Evolutionary conservation across 2,797 vertebrate genomes (phyloP).

Genomic region (Halcyon leucocephala): DNA sequence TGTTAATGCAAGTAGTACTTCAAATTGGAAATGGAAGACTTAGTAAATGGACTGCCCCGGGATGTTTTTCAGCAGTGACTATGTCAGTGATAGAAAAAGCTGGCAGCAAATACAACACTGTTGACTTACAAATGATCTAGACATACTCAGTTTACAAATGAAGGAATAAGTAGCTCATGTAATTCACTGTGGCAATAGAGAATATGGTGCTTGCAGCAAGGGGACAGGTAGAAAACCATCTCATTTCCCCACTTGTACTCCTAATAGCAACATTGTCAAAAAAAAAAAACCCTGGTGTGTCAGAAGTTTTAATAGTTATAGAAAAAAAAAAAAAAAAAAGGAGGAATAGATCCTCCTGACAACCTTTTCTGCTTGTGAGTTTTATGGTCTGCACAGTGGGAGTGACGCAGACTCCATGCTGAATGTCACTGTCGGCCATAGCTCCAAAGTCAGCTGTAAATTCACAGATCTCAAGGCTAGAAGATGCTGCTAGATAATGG

Average conservation of each 20-base stretch:
- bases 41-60: background rate
- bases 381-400: background rate
- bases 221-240: background rate
- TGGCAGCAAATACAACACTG: background rate
- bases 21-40: background rate
- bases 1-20: background rate
- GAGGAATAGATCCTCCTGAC: background rate
- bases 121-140: conserved; percentile 4
- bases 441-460: conserved; percentile 8
- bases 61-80: background rate
- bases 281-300: accelerated
- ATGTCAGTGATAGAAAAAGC: background rate
- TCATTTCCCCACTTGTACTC: background rate
- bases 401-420: background rate
- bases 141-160: background rate
- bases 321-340: background rate
- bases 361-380: background rate
- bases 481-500: conserved; percentile 15
- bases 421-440: background rate
- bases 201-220: background rate
- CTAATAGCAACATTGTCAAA: background rate
- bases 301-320: background rate
- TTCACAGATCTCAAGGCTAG: background rate
- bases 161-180: background rate
- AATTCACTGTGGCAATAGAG: background rate